phyloP scores from a whole-genome alignment of 2,797 vertebrate species.

The Sciurus vulgaris region DNA sequence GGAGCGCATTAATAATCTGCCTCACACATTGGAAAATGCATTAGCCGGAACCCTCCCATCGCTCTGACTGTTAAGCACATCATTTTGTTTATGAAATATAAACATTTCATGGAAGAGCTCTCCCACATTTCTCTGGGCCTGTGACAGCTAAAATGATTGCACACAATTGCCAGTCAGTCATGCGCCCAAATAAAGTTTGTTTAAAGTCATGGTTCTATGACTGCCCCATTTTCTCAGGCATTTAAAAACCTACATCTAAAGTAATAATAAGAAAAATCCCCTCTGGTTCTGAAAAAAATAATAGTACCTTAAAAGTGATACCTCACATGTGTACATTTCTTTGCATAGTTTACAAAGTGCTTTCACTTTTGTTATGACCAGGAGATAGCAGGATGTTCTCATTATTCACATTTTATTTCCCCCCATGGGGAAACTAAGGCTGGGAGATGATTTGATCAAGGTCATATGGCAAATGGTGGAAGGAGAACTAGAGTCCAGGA shows the following conservation, averaged over 20 bases:
- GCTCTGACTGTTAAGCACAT: conserved; percentile 96
- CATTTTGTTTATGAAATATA: conserved; percentile 99
- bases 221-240: conserved; percentile 90
- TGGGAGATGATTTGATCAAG: conserved; percentile 34
- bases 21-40: conserved; percentile 95
- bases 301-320: conserved; percentile 72
- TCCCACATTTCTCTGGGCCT: conserved; percentile 89
- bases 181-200: conserved; percentile 93
- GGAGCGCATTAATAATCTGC: conserved; percentile 99
- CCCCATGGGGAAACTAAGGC: conserved; percentile 24
- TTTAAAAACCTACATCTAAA: conserved; percentile 85
- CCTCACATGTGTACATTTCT: not conserved
- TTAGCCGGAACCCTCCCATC: conserved; percentile 96
- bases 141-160: conserved; percentile 95
- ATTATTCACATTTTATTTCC: conserved; percentile 47
- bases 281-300: conserved; percentile 80
- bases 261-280: conserved; percentile 81
- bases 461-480: conserved; percentile 46
- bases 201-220: conserved; percentile 91
- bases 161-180: conserved; percentile 91
- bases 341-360: conserved; percentile 60
- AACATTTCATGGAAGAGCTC: conserved; percentile 95
- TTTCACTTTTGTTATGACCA: conserved; percentile 22
- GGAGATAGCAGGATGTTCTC: not conserved
- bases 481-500: not conserved